Base-by-base conservation (phyloP, 2,797 vertebrate species). In the Onychomys leucogaster region DNA sequence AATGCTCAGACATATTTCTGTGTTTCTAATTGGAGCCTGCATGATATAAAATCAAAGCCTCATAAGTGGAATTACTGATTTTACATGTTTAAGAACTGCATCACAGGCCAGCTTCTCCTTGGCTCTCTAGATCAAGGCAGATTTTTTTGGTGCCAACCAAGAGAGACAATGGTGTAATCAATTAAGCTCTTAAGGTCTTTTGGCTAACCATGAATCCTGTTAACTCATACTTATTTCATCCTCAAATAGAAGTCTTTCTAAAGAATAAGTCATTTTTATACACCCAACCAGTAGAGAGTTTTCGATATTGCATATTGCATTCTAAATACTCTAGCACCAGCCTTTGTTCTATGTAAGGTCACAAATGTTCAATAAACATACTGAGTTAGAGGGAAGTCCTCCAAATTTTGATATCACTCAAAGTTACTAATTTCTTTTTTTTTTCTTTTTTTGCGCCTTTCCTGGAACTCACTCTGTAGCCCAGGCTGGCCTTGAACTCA, bases 41-140 rank as follows among this genome's bases (percentile, higher is more conserved):
- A 27, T 55, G 37, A 77, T 27, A 55, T 9, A 84, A 73, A 41
- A 59, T 91, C 16, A 87, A 91, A 89, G 0, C 49, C 9, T 46
- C 76, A 71, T 89, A 87, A 85, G 37, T 95, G 41, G n/a, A 94
- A 85, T 59, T 92, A 73, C 86, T 88, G 80, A 65, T 82, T 65
- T 46, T 71, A 94, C 76, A 52, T 90, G 14, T 73, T 88, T 76
- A 85, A 86, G 63, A 43, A 52, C 1, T 29, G 8, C 10, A 69
- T 71, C 21, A 17, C 7, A 49, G 29, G 5, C 41, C 52, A 63
- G 34, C n/a, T 55, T 41, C 52, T 65, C 43, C 73, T 46, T 55
- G 4, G 13, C 29, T 14, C 76, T 93, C 69, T 13, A 41, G 34
- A 61, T 90, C 19, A 85, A 59, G 19, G 5, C 11, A 69, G 55